Evolutionary conservation across 2,888 invertebrate species (phyloP).

Genomic region (Metalampra italica): DNA sequence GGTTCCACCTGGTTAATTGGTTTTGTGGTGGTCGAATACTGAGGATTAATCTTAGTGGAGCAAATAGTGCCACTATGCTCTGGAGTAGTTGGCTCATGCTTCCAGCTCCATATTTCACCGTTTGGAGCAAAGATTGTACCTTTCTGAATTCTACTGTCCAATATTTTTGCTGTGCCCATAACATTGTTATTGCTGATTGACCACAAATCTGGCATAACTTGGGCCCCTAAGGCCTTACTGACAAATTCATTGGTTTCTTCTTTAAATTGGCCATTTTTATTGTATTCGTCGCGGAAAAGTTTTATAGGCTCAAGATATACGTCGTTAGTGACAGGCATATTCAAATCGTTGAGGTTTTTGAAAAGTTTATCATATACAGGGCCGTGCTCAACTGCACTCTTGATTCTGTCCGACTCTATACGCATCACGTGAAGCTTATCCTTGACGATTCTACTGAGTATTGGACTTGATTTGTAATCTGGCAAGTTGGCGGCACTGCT

Average conservation of each 20-base stretch:
- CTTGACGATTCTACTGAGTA: constrained; percentile 67
- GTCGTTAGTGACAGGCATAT: constrained; percentile 71
- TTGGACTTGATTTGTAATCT: constrained; percentile 68
- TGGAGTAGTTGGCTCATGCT: constrained; percentile 68
- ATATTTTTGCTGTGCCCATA: constrained; percentile 56
- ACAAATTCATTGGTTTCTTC: constrained; percentile 75
- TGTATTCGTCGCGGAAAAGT: constrained; percentile 74
- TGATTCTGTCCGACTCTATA: constrained; percentile 77
- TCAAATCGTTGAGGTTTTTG: constrained; percentile 71
- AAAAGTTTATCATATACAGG: constrained; percentile 79
- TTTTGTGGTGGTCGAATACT: constrained; percentile 64
- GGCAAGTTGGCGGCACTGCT: constrained; percentile 70
- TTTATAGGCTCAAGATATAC: constrained; percentile 77
- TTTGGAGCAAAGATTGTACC: constrained; percentile 74
- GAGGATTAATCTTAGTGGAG: constrained; percentile 69
- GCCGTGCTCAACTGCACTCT: constrained; percentile 79
- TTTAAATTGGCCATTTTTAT: constrained; percentile 73
- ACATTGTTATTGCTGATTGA: constrained; percentile 62
- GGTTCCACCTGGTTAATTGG: constrained; percentile 67
- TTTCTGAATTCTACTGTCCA: constrained; percentile 65
- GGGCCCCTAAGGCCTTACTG: constrained; percentile 64
- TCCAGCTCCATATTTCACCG: constrained; percentile 76
- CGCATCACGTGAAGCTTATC: constrained; percentile 74
- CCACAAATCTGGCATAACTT: constrained; percentile 66
- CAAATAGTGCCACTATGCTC: constrained; percentile 67